A percentile compares a stretch with the other conserved stretches of the same genome.
These are phyloP conservation scores for Myiagra hebetior DNA, from an alignment of 2,113 vertebrate genomes.

Conservation along the genomic window DNA sequence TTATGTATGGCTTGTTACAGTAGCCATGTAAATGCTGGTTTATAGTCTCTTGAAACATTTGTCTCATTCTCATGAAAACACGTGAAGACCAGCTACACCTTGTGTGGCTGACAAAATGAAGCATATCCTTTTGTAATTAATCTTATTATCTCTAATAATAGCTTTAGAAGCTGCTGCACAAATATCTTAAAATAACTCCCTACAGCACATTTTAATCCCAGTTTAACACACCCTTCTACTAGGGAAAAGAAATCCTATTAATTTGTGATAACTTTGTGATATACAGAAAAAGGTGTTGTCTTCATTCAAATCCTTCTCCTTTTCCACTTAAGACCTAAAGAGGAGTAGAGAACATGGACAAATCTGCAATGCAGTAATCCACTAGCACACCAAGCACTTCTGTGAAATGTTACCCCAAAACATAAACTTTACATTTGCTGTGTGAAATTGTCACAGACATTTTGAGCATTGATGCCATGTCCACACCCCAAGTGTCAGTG, in stretches of 20 bases:
- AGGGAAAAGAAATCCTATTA: neutral
- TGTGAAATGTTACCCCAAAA: neutral
- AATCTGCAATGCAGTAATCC: neutral
- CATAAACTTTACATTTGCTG: neutral
- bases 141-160: neutral
- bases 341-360: neutral
- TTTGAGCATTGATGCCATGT: neutral
- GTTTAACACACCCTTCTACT: neutral
- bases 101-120: neutral
- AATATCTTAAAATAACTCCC: neutral
- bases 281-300: neutral
- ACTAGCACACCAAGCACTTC: neutral
- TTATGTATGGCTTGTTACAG: neutral
- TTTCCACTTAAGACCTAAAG: neutral
- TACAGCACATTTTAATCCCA: neutral
- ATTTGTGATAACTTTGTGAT: neutral
- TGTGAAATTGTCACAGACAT: neutral
- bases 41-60: neutral
- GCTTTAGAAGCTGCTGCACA: neutral
- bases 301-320: neutral
- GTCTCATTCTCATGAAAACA: neutral
- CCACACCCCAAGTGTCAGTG: neutral
- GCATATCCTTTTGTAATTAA: conserved; percentile 1
- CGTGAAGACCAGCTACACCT: neutral
- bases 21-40: neutral